Evolutionary conservation across 2,888 invertebrate genomes (phyloP), one percentile per base, ranked within the genome.

Genomic region (Drosophila atroscutellata): DNA sequence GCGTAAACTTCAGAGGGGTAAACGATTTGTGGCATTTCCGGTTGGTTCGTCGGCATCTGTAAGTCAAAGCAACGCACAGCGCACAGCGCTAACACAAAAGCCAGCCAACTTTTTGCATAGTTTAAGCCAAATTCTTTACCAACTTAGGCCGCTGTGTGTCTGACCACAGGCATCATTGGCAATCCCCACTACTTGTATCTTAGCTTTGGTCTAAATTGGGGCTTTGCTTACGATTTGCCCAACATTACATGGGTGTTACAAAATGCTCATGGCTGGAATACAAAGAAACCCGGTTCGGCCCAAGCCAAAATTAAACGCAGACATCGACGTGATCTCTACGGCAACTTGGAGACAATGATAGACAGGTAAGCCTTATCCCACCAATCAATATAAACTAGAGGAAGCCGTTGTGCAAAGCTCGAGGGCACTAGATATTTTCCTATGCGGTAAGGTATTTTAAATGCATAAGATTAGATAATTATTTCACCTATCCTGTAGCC

Each of bases 181-280:
- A 94, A 94, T 86, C 95, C 95, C 1, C 92, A 94, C 0, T 93
- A 93, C 0, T 94, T 94, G 4, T 94, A 94, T 61, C 94, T 95
- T 77, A 95, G 95, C 15, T 94, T 95, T 83, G 95, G 95, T 7
- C 86, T 96, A 32, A 96, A 96, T 93, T 96, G 96, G 95, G 96
- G 95, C 54, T 93, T 96, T 49, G 95, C 96, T 0, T 96, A 95
- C 69, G 94, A 95, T 60, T 89, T 95, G 58, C 95, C 95, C 0
- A 95, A 95, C 72, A 91, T 93, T 28, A 94, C 95, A 0, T 94
- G 94, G 90, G 93, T 94, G 0, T 91, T 93, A 62, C 92, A 94
- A 15, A 83, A 90, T 68, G 86, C 84, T n/a, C 77, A 91, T 42
- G 91, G 89, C 18, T 90, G 90, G 64, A 80, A 74, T 52, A 77